Evolutionary conservation across 2,113 vertebrate genomes (phyloP), one percentile per base, ranked within the genome.

Genomic region (Pelmatolapia mariae): DNA sequence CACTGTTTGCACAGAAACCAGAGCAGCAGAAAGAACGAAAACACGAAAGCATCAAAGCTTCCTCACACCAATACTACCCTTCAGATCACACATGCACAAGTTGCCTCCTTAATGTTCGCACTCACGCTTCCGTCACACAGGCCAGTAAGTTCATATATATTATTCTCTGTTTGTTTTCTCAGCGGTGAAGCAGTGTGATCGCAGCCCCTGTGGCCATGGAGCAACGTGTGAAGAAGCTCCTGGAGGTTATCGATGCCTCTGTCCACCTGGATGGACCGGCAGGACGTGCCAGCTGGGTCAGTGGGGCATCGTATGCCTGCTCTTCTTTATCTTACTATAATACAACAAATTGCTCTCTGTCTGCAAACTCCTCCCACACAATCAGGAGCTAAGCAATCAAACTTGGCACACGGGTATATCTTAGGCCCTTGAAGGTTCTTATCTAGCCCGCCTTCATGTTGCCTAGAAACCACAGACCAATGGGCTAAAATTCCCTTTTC

Each of bases 241-340:
- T 6, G 97, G 98, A 73, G 98, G 98, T 83, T 98, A 97, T 95
- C 97, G 96, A 56, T 99, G 99, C 83, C 86, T 98, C 85, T 99
- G 99, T 93, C 97, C 98, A 4, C 97, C 97, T 11, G 98, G 98
- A 86, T 99, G 99, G 99, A 98, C 97, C 56, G 99, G 99, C 93
- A 98, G 98, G 93, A 99, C 98, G 0, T 99, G 99, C 94, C 98
- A 98, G 94, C 95, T 99, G 91, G 99, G 99, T 99, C 96, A 97
- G 97, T 94, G 76, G 86, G 50, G 19, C 71, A 29, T 78, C 7
- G 4, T 31, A 76, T 76, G 26, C 10, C 43, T 78, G 26, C 16
- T 19, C 43, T 50, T 50, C 26, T 78, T 47, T 31, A 78, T 50
- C 43, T 4, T 50, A 8, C 24, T 47, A 29, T 73, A 29, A 18